Base-by-base conservation (phyloP, 1,140 invertebrate species). In the Diorhabda sublineata region DNA sequence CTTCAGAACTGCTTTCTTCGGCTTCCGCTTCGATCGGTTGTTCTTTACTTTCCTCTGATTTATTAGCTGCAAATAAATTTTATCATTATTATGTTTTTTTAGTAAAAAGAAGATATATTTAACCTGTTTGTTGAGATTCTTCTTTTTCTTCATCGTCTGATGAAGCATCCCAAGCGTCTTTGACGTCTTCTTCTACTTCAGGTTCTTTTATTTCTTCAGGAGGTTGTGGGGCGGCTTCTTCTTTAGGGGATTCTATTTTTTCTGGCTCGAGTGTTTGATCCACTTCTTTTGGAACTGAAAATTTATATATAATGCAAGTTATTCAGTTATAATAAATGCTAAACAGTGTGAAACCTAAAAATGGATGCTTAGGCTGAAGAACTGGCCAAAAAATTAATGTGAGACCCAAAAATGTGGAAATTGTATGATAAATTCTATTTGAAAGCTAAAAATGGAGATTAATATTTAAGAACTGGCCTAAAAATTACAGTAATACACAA, bases 111-210 rank as follows among this genome's bases (percentile, higher is more conserved):
- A 26, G 26, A 26, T 26, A 26, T 26, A 26, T 26, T 26, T 26
- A 8, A 52, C 77, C 79, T 9, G 81, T 83, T 77, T 90, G 87
- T n/a, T 83, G 78, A 70, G 79, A 82, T 79, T 88, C 87, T 41
- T 85, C 86, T 44, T 85, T 86, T 44, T 89, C 74, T 42, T 86
- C 86, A 42, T 89, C 68, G 3, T 84, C 84, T 63, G 87, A 91
- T 6, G 89, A 91, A n/a, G 89, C 89, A 85, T 94, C 92, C 92
- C 92, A 94, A 2, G 91, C 87, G 78, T 94, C 92, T 80, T 93
- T 93, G 3, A 93, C 87, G 44, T 87, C 87, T 61, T 88, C 87
- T 63, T 84, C 83, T 57, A 78, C 63, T 79, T 85, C 78, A 65
- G 83, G 79, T 60, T 85, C 82, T 68, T 85, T 82, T 8, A 69